Percentiles rank a stretch among this genome's conserved stretches.
These are phyloP conservation scores for Eutrigla gurnardus DNA, from an alignment of 2,797 vertebrate genomes.

Conservation along the genomic window DNA sequence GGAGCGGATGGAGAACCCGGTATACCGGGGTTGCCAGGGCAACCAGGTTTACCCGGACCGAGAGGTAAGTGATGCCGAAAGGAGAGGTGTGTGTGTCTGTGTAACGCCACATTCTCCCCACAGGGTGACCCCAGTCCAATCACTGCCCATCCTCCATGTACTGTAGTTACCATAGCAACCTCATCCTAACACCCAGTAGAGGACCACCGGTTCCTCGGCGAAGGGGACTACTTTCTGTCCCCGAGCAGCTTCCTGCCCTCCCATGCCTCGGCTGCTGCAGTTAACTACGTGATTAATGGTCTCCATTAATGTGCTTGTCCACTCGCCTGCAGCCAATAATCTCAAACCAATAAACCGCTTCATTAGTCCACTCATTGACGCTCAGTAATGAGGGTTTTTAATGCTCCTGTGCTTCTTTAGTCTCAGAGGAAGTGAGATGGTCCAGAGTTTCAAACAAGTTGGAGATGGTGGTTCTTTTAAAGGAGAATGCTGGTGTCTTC, in stretches of 20 bases:
- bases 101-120: constrained; percentile 12
- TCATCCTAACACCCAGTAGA: constrained; percentile 40
- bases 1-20: constrained; percentile 81
- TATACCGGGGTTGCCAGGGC: constrained; percentile 75
- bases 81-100: constrained; percentile 7
- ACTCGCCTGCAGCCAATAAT: constrained; percentile 69
- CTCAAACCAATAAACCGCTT: constrained; percentile 63
- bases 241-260: constrained; percentile 23
- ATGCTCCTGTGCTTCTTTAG: constrained; percentile 73
- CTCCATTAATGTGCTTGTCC: constrained; percentile 78
- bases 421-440: constrained; percentile 53
- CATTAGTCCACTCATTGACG: constrained; percentile 51
- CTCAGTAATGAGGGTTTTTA: constrained; percentile 36
- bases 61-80: constrained; percentile 74
- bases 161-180: constrained; percentile 39
- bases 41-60: constrained; percentile 77
- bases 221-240: constrained; percentile 32
- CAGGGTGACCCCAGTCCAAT: constrained; percentile 24
- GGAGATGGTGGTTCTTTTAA: not conserved
- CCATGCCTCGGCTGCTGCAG: constrained; percentile 58
- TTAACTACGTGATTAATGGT: constrained; percentile 75
- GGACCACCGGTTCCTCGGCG: not conserved
- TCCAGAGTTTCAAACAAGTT: not conserved
- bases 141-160: constrained; percentile 7
- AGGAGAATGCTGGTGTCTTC: constrained; percentile 2